Percentiles rank a stretch among this genome's conserved stretches.
Conservation (phyloP, 2,113 vertebrate genomes). For the Dendropsophus ebraccatus region DNA sequence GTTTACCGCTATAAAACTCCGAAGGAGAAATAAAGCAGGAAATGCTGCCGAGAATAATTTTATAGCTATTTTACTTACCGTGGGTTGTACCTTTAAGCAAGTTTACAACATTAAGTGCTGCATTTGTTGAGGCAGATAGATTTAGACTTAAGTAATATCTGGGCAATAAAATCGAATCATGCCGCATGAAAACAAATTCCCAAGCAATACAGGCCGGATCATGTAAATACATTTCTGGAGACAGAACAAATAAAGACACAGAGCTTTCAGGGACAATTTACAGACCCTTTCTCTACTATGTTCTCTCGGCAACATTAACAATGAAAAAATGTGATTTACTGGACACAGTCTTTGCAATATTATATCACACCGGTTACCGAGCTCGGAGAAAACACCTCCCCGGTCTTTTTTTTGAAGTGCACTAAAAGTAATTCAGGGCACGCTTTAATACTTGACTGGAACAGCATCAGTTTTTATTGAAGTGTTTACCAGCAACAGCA, state of each 20-base stretch:
- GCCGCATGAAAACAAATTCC: conserved; percentile 69
- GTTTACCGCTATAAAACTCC: neutral
- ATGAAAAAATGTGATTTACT: conserved; percentile 70
- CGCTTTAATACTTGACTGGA: conserved; percentile 9
- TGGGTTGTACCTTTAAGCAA: conserved; percentile 25
- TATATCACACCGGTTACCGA: conserved; percentile 54
- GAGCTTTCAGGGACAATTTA: conserved; percentile 68
- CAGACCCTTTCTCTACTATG: conserved; percentile 66
- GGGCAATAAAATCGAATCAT: conserved; percentile 69
- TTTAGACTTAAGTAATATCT: conserved; percentile 51
- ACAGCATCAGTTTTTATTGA: conserved; percentile 54
- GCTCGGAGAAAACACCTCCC: conserved; percentile 46
- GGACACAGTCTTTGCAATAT: conserved; percentile 63
- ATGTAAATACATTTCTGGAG: conserved; percentile 70
- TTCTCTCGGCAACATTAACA: conserved; percentile 67
- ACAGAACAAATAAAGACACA: conserved; percentile 70
- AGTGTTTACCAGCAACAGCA: conserved; percentile 56
- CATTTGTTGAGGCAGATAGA: conserved; percentile 39
- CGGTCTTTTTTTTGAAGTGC: conserved; percentile 22
- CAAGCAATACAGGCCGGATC: conserved; percentile 64
- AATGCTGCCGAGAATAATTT: neutral
- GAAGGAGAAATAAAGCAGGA: neutral
- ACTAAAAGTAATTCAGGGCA: conserved; percentile 43
- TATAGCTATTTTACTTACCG: conserved; percentile 7
- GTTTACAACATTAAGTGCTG: conserved; percentile 42